Evolutionary conservation across 2,113 vertebrate genomes (phyloP).

Genomic region (Bambusicola thoracicus): DNA sequence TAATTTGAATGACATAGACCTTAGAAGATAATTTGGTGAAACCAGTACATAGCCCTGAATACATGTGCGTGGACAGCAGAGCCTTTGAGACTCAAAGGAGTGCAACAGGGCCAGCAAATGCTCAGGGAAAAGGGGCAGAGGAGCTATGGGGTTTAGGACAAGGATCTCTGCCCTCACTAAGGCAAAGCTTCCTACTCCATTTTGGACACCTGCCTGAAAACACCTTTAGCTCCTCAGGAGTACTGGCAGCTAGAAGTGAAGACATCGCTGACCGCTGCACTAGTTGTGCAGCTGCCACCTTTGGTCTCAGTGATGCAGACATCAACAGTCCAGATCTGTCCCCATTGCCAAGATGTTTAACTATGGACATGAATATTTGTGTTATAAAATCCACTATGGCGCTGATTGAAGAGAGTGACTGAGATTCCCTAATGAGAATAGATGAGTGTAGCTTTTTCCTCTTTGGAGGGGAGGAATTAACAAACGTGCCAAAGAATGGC

Average conservation of each 20-base stretch:
- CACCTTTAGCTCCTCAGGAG: not conserved
- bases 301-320: not conserved
- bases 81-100: not conserved
- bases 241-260: not conserved
- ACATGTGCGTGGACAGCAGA: not conserved
- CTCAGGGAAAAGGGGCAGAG: not conserved
- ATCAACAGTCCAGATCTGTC: not conserved
- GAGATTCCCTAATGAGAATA: not conserved
- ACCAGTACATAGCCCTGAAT: not conserved
- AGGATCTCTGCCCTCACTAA: not conserved
- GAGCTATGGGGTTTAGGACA: not conserved
- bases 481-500: not conserved
- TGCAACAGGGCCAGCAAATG: not conserved
- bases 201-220: not conserved
- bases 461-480: not conserved
- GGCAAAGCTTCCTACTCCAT: not conserved
- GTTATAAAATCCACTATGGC: not conserved
- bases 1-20: constrained; percentile 30
- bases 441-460: not conserved
- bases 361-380: not conserved
- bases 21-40: constrained; percentile 3
- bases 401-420: not conserved
- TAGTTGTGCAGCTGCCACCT: not conserved
- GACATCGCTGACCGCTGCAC: not conserved
- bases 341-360: not conserved